A percentile compares a stretch with the other conserved stretches of the same genome.
Conservation (phyloP, 2,797 vertebrate species). For the Loriculus beryllinus region DNA sequence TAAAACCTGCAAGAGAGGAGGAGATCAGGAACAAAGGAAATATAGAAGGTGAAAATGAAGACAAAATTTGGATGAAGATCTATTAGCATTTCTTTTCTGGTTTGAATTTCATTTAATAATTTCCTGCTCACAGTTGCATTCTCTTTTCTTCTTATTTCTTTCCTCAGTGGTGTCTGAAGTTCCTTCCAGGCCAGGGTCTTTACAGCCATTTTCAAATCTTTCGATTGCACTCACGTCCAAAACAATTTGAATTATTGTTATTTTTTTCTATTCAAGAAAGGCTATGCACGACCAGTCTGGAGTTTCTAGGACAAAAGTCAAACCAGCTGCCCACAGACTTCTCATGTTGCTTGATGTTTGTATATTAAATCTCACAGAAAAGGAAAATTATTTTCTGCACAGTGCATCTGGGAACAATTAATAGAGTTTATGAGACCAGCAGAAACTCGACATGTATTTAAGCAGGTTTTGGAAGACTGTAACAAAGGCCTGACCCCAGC, state of each 20-base stretch:
- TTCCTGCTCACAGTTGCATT: neutral
- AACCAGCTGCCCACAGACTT: neutral
- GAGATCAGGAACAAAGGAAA: neutral
- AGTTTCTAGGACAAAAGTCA: slow-evolving; percentile 25
- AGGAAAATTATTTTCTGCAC: slow-evolving; percentile 10
- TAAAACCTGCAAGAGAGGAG: neutral
- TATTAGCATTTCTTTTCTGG: neutral
- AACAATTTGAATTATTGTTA: slow-evolving; percentile 3
- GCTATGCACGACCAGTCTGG: neutral
- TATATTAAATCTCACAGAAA: slow-evolving; percentile 17
- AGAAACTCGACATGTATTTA: neutral
- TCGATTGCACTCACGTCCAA: neutral
- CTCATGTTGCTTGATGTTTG: neutral
- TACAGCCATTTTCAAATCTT: slow-evolving; percentile 24
- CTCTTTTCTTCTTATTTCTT: neutral
- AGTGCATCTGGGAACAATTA: slow-evolving; percentile 20
- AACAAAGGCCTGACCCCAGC: neutral
- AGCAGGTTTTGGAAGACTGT: neutral
- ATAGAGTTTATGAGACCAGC: neutral
- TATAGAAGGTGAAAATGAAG: neutral
- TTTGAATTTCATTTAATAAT: neutral
- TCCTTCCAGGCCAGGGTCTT: neutral
- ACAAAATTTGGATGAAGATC: neutral
- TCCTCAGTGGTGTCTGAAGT: neutral
- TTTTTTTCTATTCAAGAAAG: slow-evolving; percentile 1